Evolutionary conservation across 2,113 vertebrate genomes (phyloP).

Genomic region (Pedionomus torquatus): DNA sequence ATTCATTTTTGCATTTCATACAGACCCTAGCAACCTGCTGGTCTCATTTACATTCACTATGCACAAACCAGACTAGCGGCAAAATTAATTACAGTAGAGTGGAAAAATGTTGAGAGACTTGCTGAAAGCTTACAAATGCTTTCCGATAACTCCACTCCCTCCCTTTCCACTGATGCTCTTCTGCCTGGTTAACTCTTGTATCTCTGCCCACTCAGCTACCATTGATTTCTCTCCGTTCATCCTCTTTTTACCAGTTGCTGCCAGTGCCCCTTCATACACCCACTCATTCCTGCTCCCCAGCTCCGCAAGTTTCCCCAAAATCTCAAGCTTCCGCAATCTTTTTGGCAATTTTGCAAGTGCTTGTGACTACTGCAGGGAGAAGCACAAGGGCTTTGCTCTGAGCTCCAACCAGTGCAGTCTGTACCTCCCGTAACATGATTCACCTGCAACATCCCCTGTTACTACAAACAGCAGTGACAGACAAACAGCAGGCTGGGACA

Average conservation of each 20-base stretch:
- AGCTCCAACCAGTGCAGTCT: not conserved
- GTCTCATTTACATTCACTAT: not conserved
- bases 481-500: too few relatives aligned
- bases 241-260: not conserved
- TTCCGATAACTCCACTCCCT: not conserved
- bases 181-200: not conserved
- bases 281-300: not conserved
- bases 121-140: not conserved
- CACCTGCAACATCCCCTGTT: not conserved
- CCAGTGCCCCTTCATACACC: not conserved
- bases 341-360: not conserved
- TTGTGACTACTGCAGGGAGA: not conserved
- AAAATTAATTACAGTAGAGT: not conserved
- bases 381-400: fast-evolving
- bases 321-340: not conserved
- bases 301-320: not conserved
- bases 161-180: not conserved
- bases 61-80: not conserved
- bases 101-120: not conserved
- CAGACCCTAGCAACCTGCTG: not conserved
- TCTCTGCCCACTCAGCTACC: not conserved
- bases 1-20: not conserved
- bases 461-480: too few relatives aligned
- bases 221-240: fast-evolving
- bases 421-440: fast-evolving